These are phyloP conservation scores for Drosophila stalkeri DNA, from an alignment of 2,888 invertebrate genomes.

Conservation along the genomic window DNA sequence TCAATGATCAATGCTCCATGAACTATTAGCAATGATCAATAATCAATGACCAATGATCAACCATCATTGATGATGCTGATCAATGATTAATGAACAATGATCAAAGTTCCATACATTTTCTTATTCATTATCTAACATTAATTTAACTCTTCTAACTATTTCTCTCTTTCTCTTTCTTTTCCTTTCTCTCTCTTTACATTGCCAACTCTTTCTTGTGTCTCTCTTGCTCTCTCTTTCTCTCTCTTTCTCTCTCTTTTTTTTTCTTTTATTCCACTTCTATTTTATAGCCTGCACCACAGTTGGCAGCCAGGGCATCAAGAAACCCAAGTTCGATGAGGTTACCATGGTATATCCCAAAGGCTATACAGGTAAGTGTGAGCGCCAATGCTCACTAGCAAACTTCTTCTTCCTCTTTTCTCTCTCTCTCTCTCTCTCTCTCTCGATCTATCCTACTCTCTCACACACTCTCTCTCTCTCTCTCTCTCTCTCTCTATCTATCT, in stretches of 20 bases:
- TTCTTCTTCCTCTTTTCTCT: background rate
- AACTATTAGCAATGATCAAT: background rate
- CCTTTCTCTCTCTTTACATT: background rate
- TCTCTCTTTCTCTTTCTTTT: background rate
- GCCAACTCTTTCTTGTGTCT: too few species aligned
- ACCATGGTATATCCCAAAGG: conserved; percentile 91
- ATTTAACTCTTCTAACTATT: conserved; percentile 2
- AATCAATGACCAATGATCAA: too few species aligned
- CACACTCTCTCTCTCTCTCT: conserved; percentile 6
- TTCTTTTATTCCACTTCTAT: background rate
- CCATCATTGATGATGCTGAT: too few species aligned
- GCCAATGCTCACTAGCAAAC: conserved; percentile 2
- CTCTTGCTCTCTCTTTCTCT: background rate
- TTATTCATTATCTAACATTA: background rate
- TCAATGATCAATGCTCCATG: background rate
- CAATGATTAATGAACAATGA: background rate
- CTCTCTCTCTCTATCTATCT: background rate
- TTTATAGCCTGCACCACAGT: conserved; percentile 88
- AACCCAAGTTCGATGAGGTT: conserved; percentile 89
- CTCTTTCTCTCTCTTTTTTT: background rate
- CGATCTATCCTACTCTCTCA: conserved; percentile 2
- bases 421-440: conserved; percentile 6
- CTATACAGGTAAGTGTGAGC: conserved; percentile 88
- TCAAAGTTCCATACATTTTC: background rate
- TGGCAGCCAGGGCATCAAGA: conserved; percentile 91